Evolutionary conservation across 37 sponge, comb jelly and placozoan species (phyloP), one percentile per base, ranked within the genome.

Genomic region (Bolinopsis microptera): DNA sequence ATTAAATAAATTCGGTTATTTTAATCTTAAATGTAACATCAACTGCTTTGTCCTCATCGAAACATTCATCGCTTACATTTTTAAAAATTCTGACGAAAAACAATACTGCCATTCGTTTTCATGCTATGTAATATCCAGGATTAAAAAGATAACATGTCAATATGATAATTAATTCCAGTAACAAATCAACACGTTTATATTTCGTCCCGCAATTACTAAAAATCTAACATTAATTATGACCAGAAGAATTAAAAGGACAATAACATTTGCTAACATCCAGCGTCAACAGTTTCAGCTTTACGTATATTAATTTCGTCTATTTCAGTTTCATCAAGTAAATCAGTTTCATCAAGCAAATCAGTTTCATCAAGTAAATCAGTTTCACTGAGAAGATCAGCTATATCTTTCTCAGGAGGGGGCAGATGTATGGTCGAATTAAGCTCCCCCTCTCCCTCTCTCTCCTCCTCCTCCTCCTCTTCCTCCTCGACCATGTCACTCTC

Each of bases 391-490:
- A 48, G 61, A 48, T 48, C 61, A 48, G 61, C 61, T 48, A 48
- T 48, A 13, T 48, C 61, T 48, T 48, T 48, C 61, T 48, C 61
- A 48, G 61, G 61, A 13, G 13, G 61, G 5, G 61, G 9, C 13
- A 18, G 61, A 48, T 48, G 61, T 13, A 48, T 18, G 61, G 61
- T 48, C 5, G 61, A 18, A 48, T 72, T n/a, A 72, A 28, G 31
- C 13, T 72, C 75, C 31, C 31, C 75, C 26, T 8, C 31, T 28
- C 18, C 75, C 75, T 72, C 31, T n/a, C 3, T 3, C 26, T 72
- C 75, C 75, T 72, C 75, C 75, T 72, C 31, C 75, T 24, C 31
- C 26, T 72, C 75, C 75, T 72, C 75, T 72, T 28, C 75, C 38
- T 80, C 82, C 16, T 80, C 82, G 2, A 80, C 21, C 82, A 35